phyloP scores from a whole-genome alignment of 1,140 invertebrate species.

The Brachionus calyciflorus region DNA sequence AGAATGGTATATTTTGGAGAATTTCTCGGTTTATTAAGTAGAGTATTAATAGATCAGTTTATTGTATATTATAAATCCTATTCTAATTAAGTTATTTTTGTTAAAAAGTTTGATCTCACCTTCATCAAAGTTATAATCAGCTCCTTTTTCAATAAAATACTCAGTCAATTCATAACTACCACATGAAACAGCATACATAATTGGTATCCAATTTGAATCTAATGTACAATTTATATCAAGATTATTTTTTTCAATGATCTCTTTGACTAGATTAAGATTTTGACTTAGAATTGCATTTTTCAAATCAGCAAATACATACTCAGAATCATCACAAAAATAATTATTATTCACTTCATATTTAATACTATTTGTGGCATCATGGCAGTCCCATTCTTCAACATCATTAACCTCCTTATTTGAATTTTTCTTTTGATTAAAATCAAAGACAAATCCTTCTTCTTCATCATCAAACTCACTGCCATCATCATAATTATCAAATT shows the following conservation, averaged over 20 bases:
- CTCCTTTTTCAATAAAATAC: slow-evolving; percentile 11
- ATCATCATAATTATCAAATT: background rate
- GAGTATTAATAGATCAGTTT: too few species aligned
- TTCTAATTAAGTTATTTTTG: background rate
- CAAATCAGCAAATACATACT: slow-evolving; percentile 10
- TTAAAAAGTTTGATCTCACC: background rate
- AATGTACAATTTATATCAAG: slow-evolving; percentile 13
- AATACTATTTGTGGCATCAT: background rate
- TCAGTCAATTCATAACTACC: slow-evolving; percentile 28
- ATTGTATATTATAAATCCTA: too few species aligned
- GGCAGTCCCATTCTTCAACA: background rate
- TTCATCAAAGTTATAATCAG: slow-evolving; percentile 44
- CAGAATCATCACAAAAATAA: slow-evolving; percentile 37
- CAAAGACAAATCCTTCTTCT: slow-evolving; percentile 19
- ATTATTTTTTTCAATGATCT: slow-evolving; percentile 1
- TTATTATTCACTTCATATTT: slow-evolving; percentile 30
- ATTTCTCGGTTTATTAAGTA: too few species aligned
- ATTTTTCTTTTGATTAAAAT: background rate
- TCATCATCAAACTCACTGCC: slow-evolving; percentile 21
- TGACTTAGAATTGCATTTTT: slow-evolving; percentile 11
- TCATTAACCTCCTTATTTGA: background rate
- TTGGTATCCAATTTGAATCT: slow-evolving; percentile 20
- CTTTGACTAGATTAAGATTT: slow-evolving; percentile 25
- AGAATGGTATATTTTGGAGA: too few species aligned
- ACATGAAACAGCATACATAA: slow-evolving; percentile 31